Percentiles rank a stretch among this genome's conserved stretches.
These are phyloP conservation scores for Bergia sp. DNA, from an alignment of 92 coral and sea anemone species.

Conservation along the genomic window DNA sequence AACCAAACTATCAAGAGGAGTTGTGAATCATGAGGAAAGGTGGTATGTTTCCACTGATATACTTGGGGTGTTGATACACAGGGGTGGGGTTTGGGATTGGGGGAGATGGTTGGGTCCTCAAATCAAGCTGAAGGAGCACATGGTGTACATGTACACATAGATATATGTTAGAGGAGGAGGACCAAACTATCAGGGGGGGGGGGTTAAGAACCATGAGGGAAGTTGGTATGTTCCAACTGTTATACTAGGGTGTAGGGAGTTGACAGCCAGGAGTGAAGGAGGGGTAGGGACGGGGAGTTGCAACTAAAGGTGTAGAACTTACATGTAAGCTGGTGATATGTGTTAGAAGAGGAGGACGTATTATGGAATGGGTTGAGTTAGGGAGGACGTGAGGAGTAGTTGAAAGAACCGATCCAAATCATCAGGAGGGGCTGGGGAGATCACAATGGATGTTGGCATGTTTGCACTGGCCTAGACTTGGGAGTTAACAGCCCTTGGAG, in stretches of 20 bases:
- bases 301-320: slow-evolving; percentile 68
- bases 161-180: no score
- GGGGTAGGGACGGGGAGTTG: slow-evolving; percentile 27
- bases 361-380: background rate
- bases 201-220: no score
- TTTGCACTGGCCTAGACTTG: no score
- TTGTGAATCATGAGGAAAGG: slow-evolving; percentile 41
- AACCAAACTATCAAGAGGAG: slow-evolving; percentile 39
- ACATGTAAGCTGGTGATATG: slow-evolving; percentile 83
- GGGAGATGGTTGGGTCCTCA: no score
- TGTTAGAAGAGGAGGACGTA: slow-evolving; percentile 94
- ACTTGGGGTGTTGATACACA: background rate
- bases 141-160: no score
- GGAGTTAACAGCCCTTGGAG: no score
- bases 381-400: slow-evolving; percentile 23
- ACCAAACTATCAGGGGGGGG: no score
- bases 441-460: slow-evolving; percentile 16
- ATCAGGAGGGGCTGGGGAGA: slow-evolving; percentile 41
- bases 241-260: no score
- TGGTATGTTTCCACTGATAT: background rate
- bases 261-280: no score
- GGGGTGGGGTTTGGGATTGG: no score
- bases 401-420: slow-evolving; percentile 33
- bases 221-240: no score
- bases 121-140: no score